Evolutionary conservation across 2,797 vertebrate species (phyloP).

Genomic region (Harpagifer antarcticus): DNA sequence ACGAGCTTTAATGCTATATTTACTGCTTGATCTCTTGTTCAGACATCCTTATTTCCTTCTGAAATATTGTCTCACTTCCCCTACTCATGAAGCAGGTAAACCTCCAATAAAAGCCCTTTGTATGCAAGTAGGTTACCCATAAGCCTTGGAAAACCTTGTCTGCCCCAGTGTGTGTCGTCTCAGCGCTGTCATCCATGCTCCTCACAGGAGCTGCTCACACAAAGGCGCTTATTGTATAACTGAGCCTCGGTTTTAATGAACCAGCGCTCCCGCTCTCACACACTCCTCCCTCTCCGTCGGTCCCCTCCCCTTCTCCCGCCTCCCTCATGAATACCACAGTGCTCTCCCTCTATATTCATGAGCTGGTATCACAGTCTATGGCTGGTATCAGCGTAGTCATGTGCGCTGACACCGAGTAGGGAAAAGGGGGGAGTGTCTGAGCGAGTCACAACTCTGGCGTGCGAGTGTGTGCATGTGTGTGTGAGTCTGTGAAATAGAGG

Average conservation of each 20-base stretch:
- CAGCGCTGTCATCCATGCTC: slow-evolving; percentile 61
- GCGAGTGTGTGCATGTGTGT: slow-evolving; percentile 51
- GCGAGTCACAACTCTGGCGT: slow-evolving; percentile 79
- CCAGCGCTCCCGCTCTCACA: slow-evolving; percentile 83
- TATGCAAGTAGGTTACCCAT: slow-evolving; percentile 26
- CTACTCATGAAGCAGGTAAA: not conserved
- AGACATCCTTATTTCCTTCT: not conserved
- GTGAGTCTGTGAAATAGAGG: slow-evolving; percentile 58
- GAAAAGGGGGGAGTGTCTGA: slow-evolving; percentile 80
- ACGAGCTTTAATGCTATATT: not conserved
- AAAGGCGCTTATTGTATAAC: slow-evolving; percentile 90
- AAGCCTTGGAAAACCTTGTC: slow-evolving; percentile 22
- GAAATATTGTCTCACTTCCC: slow-evolving; percentile 12
- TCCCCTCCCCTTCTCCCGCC: slow-evolving; percentile 86
- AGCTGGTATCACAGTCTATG: slow-evolving; percentile 81
- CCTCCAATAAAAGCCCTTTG: not conserved
- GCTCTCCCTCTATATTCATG: slow-evolving; percentile 92
- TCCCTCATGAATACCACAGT: slow-evolving; percentile 90
- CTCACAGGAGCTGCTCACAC: slow-evolving; percentile 85
- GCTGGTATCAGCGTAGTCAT: slow-evolving; percentile 91
- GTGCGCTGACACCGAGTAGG: slow-evolving; percentile 85
- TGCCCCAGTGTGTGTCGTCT: slow-evolving; percentile 64
- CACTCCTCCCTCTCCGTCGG: slow-evolving; percentile 80
- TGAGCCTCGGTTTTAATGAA: slow-evolving; percentile 88
- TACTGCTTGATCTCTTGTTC: not conserved